These are phyloP conservation scores for Mastacembelus armatus DNA, from an alignment of 2,797 vertebrate species.

Conservation along the genomic window DNA sequence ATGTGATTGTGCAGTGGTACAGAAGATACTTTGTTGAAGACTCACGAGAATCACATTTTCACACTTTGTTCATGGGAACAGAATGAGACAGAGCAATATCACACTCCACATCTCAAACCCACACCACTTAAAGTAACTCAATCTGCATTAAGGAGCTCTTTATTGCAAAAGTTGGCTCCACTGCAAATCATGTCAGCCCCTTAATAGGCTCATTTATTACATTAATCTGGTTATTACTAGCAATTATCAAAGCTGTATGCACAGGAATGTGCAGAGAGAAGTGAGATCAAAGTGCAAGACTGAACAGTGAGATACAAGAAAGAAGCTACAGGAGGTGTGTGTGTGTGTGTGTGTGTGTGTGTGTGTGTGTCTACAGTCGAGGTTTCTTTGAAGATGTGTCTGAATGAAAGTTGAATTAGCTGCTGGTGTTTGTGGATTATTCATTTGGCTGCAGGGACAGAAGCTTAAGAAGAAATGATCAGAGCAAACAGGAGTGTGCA, in stretches of 20 bases:
- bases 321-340: too few species aligned
- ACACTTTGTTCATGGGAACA: neutral
- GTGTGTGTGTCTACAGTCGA: neutral
- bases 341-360: neutral
- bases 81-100: neutral
- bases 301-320: too few species aligned
- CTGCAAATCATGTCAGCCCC: too few species aligned
- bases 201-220: too few species aligned
- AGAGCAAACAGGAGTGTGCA: conserved; percentile 26
- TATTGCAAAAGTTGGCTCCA: too few species aligned
- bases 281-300: neutral
- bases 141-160: neutral
- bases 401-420: conserved; percentile 71
- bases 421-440: conserved; percentile 69
- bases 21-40: too few species aligned
- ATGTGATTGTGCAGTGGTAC: too few species aligned
- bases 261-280: neutral
- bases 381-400: conserved; percentile 65
- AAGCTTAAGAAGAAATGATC: conserved; percentile 60
- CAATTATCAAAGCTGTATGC: neutral
- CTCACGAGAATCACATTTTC: neutral
- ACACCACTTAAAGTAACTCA: neutral
- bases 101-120: neutral
- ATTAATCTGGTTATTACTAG: conserved; percentile 9
- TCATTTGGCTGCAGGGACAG: conserved; percentile 58